Evolutionary conservation across 2,888 invertebrate genomes (phyloP).

Genomic region (Thymelicus lineola): DNA sequence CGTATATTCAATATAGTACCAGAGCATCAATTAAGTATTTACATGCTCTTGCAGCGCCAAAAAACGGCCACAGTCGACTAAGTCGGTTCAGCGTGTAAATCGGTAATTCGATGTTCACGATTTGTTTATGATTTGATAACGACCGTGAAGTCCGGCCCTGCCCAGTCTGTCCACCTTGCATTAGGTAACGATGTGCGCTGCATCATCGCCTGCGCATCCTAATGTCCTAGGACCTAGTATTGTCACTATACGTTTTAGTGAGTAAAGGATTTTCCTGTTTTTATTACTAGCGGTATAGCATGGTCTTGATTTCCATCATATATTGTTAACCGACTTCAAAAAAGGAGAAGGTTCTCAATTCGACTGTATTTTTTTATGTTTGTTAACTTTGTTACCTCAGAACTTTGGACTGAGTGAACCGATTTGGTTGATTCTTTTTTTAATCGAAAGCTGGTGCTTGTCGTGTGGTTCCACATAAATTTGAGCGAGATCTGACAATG

Average conservation of each 20-base stretch:
- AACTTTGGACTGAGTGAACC: too few relatives aligned
- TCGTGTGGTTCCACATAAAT: too few relatives aligned
- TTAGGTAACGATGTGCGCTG: conserved; percentile 39
- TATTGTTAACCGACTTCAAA: too few relatives aligned
- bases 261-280: not conserved
- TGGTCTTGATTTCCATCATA: too few relatives aligned
- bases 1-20: too few relatives aligned
- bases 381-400: too few relatives aligned
- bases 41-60: not conserved
- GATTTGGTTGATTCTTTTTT: too few relatives aligned
- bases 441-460: too few relatives aligned
- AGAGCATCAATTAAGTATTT: not conserved
- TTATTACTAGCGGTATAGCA: not conserved
- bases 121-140: conserved; percentile 12
- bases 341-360: too few relatives aligned
- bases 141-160: conserved; percentile 42
- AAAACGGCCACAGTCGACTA: not conserved
- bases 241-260: conserved; percentile 2
- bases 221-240: conserved; percentile 34
- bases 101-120: conserved; percentile 26
- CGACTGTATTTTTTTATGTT: too few relatives aligned
- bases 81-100: conserved; percentile 26
- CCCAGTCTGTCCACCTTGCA: conserved; percentile 42
- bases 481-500: too few relatives aligned
- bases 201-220: conserved; percentile 47